phyloP scores from a whole-genome alignment of 1,140 invertebrate species.

The Brachionus koreanus region DNA sequence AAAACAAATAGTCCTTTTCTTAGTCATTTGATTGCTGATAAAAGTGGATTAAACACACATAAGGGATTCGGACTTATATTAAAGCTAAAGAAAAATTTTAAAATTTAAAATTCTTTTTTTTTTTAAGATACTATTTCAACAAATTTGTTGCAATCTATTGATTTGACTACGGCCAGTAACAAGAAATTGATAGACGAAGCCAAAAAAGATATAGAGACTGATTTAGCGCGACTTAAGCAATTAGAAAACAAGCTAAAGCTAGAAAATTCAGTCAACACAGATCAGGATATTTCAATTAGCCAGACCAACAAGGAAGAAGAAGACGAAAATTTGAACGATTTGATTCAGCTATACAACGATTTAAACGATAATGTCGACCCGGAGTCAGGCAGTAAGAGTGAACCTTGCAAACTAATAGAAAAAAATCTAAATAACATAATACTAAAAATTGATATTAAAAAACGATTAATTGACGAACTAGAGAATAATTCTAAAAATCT shows the following conservation, averaged over 20 bases:
- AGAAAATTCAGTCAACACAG: background rate
- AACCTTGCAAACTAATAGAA: slow-evolving; percentile 24
- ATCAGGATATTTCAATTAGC: background rate
- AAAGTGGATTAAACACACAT: background rate
- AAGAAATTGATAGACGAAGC: slow-evolving; percentile 24
- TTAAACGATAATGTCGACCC: background rate
- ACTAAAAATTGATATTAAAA: slow-evolving; percentile 45
- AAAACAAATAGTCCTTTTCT: background rate
- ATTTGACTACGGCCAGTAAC: background rate
- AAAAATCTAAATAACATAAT: slow-evolving; percentile 37
- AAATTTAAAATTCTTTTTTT: slow-evolving; percentile 10
- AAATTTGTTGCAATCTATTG: background rate
- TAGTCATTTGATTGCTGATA: background rate
- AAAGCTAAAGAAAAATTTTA: background rate
- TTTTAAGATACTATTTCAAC: background rate
- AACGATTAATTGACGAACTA: slow-evolving; percentile 44
- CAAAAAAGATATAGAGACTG: slow-evolving; percentile 27
- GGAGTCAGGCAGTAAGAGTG: background rate
- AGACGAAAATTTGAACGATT: slow-evolving; percentile 12
- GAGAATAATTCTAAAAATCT: slow-evolving; percentile 39
- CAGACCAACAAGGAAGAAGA: background rate
- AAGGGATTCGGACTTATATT: background rate
- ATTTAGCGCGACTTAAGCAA: background rate
- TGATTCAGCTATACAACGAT: slow-evolving; percentile 16
- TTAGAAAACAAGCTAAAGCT: background rate